Evolutionary conservation across 2,113 vertebrate genomes (phyloP).

Genomic region (Gadus chalcogrammus): DNA sequence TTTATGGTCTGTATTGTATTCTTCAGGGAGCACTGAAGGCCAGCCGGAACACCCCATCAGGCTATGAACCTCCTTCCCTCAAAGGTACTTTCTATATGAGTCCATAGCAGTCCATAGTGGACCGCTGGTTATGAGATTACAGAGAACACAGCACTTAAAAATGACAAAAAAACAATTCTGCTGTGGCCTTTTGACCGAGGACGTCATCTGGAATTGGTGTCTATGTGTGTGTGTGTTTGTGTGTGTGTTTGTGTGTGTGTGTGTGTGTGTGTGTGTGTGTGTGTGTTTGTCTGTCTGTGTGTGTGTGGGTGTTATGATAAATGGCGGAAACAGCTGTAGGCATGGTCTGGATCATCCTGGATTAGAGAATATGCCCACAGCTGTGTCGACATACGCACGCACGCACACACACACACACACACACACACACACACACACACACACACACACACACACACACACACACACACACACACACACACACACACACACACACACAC

Average conservation of each 20-base stretch:
- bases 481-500: background rate
- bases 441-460: slow-evolving; percentile 9
- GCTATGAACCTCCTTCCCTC: slow-evolving; percentile 90
- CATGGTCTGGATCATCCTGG: slow-evolving; percentile 67
- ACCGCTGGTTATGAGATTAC: background rate
- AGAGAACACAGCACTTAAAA: slow-evolving; percentile 17
- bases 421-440: slow-evolving; percentile 15
- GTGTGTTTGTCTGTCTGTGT: slow-evolving; percentile 17
- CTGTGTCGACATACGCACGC: slow-evolving; percentile 37
- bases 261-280: slow-evolving; percentile 13
- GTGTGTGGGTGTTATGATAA: slow-evolving; percentile 51
- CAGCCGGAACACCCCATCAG: slow-evolving; percentile 78
- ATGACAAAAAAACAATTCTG: slow-evolving; percentile 17
- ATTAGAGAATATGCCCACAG: slow-evolving; percentile 61
- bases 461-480: slow-evolving; percentile 14
- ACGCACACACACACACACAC: slow-evolving; percentile 4
- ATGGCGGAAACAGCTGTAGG: slow-evolving; percentile 64
- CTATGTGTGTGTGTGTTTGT: slow-evolving; percentile 5
- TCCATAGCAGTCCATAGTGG: background rate
- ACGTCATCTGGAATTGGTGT: slow-evolving; percentile 31
- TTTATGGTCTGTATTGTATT: background rate
- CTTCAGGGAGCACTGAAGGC: slow-evolving; percentile 81
- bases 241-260: slow-evolving; percentile 7
- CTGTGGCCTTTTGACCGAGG: background rate
- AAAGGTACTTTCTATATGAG: slow-evolving; percentile 75